Evolutionary conservation across 2,113 vertebrate species (phyloP).

Genomic region (Entelurus aequoreus): DNA sequence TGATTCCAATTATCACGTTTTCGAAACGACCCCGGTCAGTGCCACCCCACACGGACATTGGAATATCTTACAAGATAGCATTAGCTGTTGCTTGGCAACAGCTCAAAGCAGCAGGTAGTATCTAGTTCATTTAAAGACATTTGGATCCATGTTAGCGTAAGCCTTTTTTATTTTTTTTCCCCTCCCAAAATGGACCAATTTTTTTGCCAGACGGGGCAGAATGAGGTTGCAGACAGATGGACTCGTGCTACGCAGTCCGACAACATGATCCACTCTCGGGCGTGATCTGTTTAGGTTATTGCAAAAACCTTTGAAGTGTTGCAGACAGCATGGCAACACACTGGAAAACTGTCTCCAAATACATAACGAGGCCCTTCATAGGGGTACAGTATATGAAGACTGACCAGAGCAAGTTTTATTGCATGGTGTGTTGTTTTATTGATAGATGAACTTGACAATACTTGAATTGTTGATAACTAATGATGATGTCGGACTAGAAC

Average conservation of each 20-base stretch:
- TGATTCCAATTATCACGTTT: too few relatives aligned
- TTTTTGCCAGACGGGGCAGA: conserved; percentile 27
- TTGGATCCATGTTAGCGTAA: conserved; percentile 41
- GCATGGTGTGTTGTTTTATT: too few relatives aligned
- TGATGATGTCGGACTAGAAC: too few relatives aligned
- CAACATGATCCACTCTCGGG: conserved; percentile 18
- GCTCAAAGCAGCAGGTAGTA: conserved; percentile 30
- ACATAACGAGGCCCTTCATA: too few relatives aligned
- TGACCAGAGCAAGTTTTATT: too few relatives aligned
- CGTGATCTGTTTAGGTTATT: conserved; percentile 26
- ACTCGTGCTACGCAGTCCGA: conserved; percentile 28
- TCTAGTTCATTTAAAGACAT: conserved; percentile 35
- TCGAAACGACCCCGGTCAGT: conserved; percentile 13
- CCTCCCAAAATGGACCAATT: conserved; percentile 18
- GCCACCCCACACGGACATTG: conserved; percentile 26
- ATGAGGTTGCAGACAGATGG: conserved; percentile 30
- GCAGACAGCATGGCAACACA: too few relatives aligned
- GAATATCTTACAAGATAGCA: conserved; percentile 28
- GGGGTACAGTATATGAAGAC: too few relatives aligned
- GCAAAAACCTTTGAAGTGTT: too few relatives aligned
- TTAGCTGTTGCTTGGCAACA: conserved; percentile 29
- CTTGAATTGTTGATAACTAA: too few relatives aligned
- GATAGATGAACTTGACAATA: too few relatives aligned
- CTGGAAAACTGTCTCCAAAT: too few relatives aligned
- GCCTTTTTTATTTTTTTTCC: conserved; percentile 36